Evolutionary conservation across 2,113 vertebrate genomes (phyloP).

Genomic region (Leptobrachium ailaonicum): DNA sequence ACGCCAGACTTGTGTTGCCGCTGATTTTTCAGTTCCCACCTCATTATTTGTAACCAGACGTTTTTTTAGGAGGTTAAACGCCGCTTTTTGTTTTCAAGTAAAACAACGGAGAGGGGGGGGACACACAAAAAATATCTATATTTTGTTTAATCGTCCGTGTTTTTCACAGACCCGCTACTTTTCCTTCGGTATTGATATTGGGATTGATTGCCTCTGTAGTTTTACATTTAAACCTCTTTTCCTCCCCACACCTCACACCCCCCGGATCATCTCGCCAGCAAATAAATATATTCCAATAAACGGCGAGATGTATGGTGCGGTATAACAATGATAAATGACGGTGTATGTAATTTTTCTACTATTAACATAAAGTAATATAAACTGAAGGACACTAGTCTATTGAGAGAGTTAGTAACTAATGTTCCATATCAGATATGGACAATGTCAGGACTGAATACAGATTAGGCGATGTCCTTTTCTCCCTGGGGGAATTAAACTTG

Average conservation of each 20-base stretch:
- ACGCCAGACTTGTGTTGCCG: too few species aligned
- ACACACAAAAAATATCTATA: conserved; percentile 22
- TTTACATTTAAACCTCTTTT: conserved; percentile 61
- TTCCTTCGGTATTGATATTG: conserved; percentile 39
- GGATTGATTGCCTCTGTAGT: conserved; percentile 50
- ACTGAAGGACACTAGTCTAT: conserved; percentile 99
- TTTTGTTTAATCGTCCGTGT: conserved; percentile 13
- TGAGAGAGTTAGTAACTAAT: conserved; percentile 99
- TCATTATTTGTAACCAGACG: conserved; percentile 6
- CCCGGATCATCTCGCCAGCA: conserved; percentile 81
- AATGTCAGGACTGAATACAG: conserved; percentile 99
- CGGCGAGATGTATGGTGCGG: conserved; percentile 73
- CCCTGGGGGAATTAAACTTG: conserved; percentile 92
- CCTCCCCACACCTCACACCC: not conserved
- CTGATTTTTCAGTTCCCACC: too few species aligned
- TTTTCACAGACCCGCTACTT: not conserved
- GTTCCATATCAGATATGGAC: conserved; percentile 99
- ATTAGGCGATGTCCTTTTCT: conserved; percentile 98
- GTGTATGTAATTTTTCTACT: conserved; percentile 99
- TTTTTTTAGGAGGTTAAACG: conserved; percentile 39
- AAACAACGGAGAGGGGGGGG: not conserved
- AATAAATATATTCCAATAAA: conserved; percentile 90
- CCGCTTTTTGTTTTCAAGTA: conserved; percentile 26
- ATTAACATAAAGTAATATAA: conserved; percentile 99
- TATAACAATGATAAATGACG: conserved; percentile 99